Base-by-base conservation (phyloP, 1,140 invertebrate genomes). In the Drosophila prosaltans region DNA sequence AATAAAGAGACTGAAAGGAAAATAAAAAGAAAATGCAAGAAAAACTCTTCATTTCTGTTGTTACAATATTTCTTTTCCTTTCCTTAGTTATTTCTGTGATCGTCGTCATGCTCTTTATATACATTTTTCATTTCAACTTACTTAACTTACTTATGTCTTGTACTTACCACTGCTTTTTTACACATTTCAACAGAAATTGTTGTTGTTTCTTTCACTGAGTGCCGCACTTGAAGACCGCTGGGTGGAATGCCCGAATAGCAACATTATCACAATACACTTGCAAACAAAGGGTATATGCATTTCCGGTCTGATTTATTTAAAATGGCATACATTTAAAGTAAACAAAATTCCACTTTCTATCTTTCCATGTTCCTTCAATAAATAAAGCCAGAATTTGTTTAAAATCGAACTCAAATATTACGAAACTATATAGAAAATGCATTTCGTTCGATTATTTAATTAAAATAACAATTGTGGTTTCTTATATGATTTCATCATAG, bases 121-220 rank as follows among this genome's bases (percentile, higher is more conserved):
- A 67, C 73, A 67, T 41, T 66, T 72, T 76, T 62, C 64, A 39
- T 67, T 30, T 67, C 54, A 70, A 78, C 69, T 78, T 78, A 78
- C 82, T 76, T 76, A 76, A 75, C 74, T 76, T 74, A 75, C 73
- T 75, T 76, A 76, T 75, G 72, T 76, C 76, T 76, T 76, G 74
- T 76, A 76, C 74, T 78, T 78, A 78, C 74, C 75, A 75, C 75
- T 78, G 75, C 75, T 78, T 78, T 78, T 78, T 78, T 78, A 86
- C 73, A 89, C 77, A 78, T 88, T 88, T 81, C 80, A 81, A 81
- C 84, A 89, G 84, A 89, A 89, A 90, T 89, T 89, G 84, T 89
- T 89, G 84, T 89, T 89, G 84, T 89, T 89, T 90, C 79, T 5
- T 82, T 64, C 63, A 51, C 68, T 73, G 55, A 67, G 77, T 69